phyloP scores from a whole-genome alignment of 2,797 vertebrate species.

The Mallotus villosus region DNA sequence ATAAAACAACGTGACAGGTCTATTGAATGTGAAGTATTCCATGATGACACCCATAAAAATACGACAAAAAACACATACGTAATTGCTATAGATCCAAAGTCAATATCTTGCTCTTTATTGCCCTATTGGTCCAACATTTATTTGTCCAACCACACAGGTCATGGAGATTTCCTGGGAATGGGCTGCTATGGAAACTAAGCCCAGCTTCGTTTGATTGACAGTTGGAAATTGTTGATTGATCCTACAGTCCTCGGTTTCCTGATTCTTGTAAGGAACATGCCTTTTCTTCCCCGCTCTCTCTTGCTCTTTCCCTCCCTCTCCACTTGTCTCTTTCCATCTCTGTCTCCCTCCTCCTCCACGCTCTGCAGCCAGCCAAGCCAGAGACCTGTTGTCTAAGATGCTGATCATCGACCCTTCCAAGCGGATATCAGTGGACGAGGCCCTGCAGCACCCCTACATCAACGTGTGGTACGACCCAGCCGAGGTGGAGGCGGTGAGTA shows the following conservation, averaged over 20 bases:
- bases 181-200: constrained; percentile 10
- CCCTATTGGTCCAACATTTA: not conserved
- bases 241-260: not conserved
- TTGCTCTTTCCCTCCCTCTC: not conserved
- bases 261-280: not conserved
- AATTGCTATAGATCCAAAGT: not conserved
- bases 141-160: not conserved
- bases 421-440: constrained; percentile 98
- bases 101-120: not conserved
- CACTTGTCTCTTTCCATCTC: not conserved
- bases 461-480: constrained; percentile 99
- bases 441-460: constrained; percentile 98
- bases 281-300: not conserved
- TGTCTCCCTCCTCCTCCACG: not conserved
- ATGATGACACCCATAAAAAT: too few relatives aligned
- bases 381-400: constrained; percentile 99
- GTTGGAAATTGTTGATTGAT: not conserved
- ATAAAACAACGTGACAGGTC: not conserved
- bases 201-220: not conserved
- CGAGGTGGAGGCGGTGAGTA: constrained; percentile 97
- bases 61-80: not conserved
- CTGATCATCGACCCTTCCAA: constrained; percentile 97
- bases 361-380: constrained; percentile 94
- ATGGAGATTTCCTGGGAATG: not conserved
- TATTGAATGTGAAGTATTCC: not conserved